Percentiles rank a stretch among this genome's conserved stretches.
phyloP scores from a whole-genome alignment of 2,888 invertebrate genomes.

The Brenthis ino region DNA sequence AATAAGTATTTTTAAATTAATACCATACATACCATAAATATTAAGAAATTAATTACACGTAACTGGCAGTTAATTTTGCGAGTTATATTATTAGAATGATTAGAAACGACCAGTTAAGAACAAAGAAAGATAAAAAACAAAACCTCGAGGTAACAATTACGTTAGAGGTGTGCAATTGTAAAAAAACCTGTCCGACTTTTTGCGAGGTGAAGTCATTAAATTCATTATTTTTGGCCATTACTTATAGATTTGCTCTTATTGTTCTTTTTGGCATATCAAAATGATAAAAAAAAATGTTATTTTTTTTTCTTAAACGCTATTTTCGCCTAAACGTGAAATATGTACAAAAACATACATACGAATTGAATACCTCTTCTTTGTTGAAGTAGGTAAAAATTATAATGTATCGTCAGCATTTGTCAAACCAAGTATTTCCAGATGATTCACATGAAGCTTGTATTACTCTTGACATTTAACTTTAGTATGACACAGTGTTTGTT shows the following conservation, averaged over 20 bases:
- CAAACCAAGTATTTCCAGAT: too few species aligned
- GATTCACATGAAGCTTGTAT: too few species aligned
- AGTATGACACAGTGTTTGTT: too few species aligned
- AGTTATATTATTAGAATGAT: slow-evolving; percentile 10
- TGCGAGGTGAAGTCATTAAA: slow-evolving; percentile 7
- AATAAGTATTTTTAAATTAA: background rate
- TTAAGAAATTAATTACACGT: background rate
- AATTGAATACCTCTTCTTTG: too few species aligned
- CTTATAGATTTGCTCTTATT: background rate
- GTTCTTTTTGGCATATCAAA: too few species aligned
- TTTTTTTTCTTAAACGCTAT: too few species aligned
- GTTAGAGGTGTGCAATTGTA: slow-evolving; percentile 6
- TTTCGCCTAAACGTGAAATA: too few species aligned
- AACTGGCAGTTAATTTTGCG: background rate
- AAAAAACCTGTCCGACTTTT: slow-evolving; percentile 14
- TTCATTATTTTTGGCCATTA: background rate
- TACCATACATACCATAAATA: background rate
- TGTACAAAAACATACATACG: too few species aligned
- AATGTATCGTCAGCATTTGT: too few species aligned
- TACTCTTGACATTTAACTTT: too few species aligned
- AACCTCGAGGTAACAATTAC: slow-evolving; percentile 7
- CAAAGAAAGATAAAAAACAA: background rate
- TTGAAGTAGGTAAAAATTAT: too few species aligned
- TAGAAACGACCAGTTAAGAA: background rate
- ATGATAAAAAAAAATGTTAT: too few species aligned